Percentiles rank a stretch among this genome's conserved stretches.
Conservation (phyloP, 2,113 vertebrate genomes). For the Melanerpes formicivorus region DNA sequence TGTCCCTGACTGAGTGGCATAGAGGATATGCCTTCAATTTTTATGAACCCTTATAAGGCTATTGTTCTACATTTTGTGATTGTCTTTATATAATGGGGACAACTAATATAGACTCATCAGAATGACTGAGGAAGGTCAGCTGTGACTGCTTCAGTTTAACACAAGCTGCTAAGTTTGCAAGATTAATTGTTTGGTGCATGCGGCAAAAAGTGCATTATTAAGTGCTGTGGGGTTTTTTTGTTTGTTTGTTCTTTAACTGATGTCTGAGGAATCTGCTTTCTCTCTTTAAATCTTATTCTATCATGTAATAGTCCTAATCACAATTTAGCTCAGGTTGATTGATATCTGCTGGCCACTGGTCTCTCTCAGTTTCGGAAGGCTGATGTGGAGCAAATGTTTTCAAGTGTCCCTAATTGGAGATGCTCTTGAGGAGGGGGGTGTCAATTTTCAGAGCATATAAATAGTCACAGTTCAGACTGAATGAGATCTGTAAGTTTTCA, state of each 20-base stretch:
- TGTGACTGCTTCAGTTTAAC: slow-evolving; percentile 7
- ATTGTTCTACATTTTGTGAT: slow-evolving; percentile 62
- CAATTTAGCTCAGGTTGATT: not conserved
- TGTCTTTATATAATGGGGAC: slow-evolving; percentile 58
- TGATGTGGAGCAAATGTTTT: not conserved
- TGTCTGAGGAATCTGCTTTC: not conserved
- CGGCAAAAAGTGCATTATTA: not conserved
- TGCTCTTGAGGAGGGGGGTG: not conserved
- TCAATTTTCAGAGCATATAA: not conserved
- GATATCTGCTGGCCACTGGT: not conserved
- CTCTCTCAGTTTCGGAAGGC: not conserved
- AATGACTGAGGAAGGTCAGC: slow-evolving; percentile 54
- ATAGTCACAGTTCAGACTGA: not conserved
- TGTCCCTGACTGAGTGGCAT: not conserved
- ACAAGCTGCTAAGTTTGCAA: not conserved
- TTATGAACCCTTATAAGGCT: slow-evolving; percentile 44
- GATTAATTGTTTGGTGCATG: not conserved
- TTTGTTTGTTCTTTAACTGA: not conserved
- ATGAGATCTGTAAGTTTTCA: not conserved
- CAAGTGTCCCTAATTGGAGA: not conserved
- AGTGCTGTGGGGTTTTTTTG: not conserved
- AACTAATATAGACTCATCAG: slow-evolving; percentile 26
- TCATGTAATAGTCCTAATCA: rapidly evolving
- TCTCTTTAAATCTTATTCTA: not conserved
- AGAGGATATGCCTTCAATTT: slow-evolving; percentile 36